These are phyloP conservation scores for Panagrolaimus sp. DNA, from an alignment of 1,140 invertebrate species.

Conservation along the genomic window DNA sequence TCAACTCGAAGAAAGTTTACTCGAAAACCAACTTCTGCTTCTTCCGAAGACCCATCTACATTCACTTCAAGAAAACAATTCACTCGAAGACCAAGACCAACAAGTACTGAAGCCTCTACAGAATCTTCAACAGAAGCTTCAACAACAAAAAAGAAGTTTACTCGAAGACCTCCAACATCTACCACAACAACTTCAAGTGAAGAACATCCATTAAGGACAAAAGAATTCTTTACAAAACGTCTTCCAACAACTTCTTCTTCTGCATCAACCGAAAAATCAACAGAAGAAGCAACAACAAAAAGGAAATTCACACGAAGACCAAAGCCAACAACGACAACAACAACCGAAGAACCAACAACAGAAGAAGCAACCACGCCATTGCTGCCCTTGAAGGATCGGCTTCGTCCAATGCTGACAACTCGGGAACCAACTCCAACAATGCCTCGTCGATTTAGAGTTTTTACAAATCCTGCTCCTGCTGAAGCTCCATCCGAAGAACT, in stretches of 20 bases:
- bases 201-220: background rate
- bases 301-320: background rate
- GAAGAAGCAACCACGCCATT: background rate
- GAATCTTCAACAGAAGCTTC: background rate
- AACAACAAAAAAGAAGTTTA: background rate
- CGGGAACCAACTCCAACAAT: too few relatives aligned
- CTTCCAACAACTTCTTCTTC: background rate
- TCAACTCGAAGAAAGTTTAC: background rate
- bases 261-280: background rate
- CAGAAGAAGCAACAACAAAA: background rate
- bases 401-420: background rate
- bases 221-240: background rate
- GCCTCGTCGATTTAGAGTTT: background rate
- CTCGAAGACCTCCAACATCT: background rate
- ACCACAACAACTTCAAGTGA: background rate
- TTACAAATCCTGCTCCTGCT: background rate
- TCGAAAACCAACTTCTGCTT: background rate
- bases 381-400: background rate
- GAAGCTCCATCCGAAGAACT: background rate
- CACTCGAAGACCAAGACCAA: background rate
- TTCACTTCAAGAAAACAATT: background rate
- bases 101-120: background rate
- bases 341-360: conserved; percentile 3
- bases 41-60: background rate
- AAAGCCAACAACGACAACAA: background rate